Base-by-base conservation (phyloP, 2,888 invertebrate species). In the Iphiclides podalirius region DNA sequence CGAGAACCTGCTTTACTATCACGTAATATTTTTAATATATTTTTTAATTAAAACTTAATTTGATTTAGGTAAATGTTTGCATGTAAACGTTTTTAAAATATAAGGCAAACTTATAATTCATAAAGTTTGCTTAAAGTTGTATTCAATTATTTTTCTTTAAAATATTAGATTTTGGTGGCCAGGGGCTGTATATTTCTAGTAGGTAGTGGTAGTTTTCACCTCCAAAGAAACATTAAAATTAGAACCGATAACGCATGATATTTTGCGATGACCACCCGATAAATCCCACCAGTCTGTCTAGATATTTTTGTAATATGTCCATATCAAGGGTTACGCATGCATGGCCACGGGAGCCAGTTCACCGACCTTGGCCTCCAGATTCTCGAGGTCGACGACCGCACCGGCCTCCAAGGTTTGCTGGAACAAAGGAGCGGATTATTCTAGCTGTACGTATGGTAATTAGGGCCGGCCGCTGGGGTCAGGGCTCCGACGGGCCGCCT, bases 361-460 rank as follows among this genome's bases (percentile, higher is more conserved):
- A 79, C 87, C 83, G 82, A 94, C 94, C 92, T 94, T 94, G 58
- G 94, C 94, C 80, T 94, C 94, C 70, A 94, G 86, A 59, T 91
- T 93, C 77, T 94, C 94, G 67, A 94, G 89, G 82, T 94, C 93
- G 57, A 92, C 92, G 92, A 94, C 86, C 70, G 79, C 84, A 54
- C 79, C 75, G 6, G 76, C 73, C 70, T 87, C 86, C 77, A 88
- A 67, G 54, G 87, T 86, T 86, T 88, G 88, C 88, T 88, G 83
- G 56, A 83, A 85, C 79, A 83, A 79, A 75, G 60, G 61, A 59
- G 61, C 37, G 36, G 36, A 45, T 50, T 49, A 39, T 37, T 38
- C 4, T 34, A 23, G 28, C 17, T 28, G 38, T 16, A 34, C 31
- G 17, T 28, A 42, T 35, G 47, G 28, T 43, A 43, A 47, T 47